Conservation (phyloP, 2,888 invertebrate genomes). For the Euclidia mi region DNA sequence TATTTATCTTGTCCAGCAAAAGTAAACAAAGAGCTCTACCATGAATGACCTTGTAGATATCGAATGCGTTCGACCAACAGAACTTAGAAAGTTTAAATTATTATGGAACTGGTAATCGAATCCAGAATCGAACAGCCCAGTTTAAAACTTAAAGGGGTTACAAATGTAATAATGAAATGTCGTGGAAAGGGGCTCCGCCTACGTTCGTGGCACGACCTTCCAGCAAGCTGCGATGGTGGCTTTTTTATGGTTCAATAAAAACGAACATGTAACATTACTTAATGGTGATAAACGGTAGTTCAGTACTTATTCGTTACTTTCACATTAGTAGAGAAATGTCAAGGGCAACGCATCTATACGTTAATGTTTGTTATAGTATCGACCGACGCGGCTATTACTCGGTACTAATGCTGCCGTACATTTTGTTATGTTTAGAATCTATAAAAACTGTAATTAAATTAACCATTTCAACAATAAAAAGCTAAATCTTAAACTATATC, state of each 20-base stretch:
- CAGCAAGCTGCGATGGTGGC: slow-evolving; percentile 38
- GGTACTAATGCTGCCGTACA: no score
- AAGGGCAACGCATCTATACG: slow-evolving; percentile 46
- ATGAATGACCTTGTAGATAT: slow-evolving; percentile 46
- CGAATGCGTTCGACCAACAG: slow-evolving; percentile 33
- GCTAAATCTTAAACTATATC: no score
- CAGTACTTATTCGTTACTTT: slow-evolving; percentile 61
- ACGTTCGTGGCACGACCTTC: slow-evolving; percentile 34
- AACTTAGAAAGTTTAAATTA: slow-evolving; percentile 50
- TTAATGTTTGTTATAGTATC: slow-evolving; percentile 17
- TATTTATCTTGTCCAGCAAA: no score
- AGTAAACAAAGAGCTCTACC: slow-evolving; percentile 16
- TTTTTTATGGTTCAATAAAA: slow-evolving; percentile 62
- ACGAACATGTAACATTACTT: slow-evolving; percentile 65
- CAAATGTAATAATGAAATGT: not conserved
- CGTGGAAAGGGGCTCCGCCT: slow-evolving; percentile 30
- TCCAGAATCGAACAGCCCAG: slow-evolving; percentile 40
- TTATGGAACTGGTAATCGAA: slow-evolving; percentile 40
- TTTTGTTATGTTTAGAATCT: no score
- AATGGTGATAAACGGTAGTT: slow-evolving; percentile 61
- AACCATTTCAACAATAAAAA: no score
- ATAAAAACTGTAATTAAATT: no score
- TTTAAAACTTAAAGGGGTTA: slow-evolving; percentile 7
- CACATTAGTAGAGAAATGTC: slow-evolving; percentile 56
- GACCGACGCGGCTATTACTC: not conserved